A percentile compares a stretch with the other conserved stretches of the same genome.
phyloP scores from a whole-genome alignment of 2,888 invertebrate species.

The Polydesmus complanatus region DNA sequence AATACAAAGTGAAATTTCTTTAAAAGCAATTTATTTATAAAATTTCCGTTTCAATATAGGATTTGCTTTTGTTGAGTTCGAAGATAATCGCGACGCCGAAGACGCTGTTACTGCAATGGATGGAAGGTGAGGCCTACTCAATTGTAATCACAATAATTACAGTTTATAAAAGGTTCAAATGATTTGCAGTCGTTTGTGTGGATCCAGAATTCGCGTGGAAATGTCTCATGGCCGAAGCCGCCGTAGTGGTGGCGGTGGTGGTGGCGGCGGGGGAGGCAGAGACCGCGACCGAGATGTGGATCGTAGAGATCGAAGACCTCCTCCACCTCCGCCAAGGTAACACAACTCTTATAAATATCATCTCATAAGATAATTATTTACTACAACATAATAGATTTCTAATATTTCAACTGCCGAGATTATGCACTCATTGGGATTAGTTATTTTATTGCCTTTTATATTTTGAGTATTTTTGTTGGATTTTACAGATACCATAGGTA shows the following conservation, averaged over 20 bases:
- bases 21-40: neutral
- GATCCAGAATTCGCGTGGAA: slow-evolving; percentile 76
- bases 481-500: slow-evolving; percentile 6
- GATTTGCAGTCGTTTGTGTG: slow-evolving; percentile 59
- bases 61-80: slow-evolving; percentile 79
- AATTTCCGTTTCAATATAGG: slow-evolving; percentile 30
- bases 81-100: slow-evolving; percentile 75
- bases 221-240: slow-evolving; percentile 80
- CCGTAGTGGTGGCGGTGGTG: slow-evolving; percentile 44
- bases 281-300: neutral
- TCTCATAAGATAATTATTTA: neutral
- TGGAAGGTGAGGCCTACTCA: slow-evolving; percentile 53
- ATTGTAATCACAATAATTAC: neutral
- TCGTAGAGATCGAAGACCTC: neutral
- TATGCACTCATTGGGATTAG: too few relatives aligned
- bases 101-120: slow-evolving; percentile 70
- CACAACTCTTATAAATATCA: neutral
- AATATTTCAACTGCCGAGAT: too few relatives aligned
- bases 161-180: neutral
- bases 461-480: neutral
- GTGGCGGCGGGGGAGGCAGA: neutral
- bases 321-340: slow-evolving; percentile 13
- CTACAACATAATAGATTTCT: too few relatives aligned
- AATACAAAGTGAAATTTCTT: neutral
- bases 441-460: too few relatives aligned